Percentiles rank a stretch among this genome's conserved stretches.
Evolutionary conservation across 2,113 vertebrate genomes (phyloP).

Genomic region (Aphyosemion australe): DNA sequence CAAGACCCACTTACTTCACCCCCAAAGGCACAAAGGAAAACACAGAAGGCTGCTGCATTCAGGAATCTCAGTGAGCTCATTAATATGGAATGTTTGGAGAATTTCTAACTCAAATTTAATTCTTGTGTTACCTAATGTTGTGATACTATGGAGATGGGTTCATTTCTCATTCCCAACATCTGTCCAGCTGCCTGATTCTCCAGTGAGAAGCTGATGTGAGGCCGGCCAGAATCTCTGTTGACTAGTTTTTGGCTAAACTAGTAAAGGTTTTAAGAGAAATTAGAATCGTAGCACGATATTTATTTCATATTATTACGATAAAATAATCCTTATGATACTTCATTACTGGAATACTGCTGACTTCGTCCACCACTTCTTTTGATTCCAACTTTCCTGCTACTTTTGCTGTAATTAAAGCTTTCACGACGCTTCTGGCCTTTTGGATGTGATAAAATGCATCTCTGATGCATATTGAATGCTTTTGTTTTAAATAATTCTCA

Average conservation of each 20-base stretch:
- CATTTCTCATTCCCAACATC: slow-evolving; percentile 10
- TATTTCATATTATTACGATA: slow-evolving; percentile 57
- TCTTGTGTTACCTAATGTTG: slow-evolving; percentile 13
- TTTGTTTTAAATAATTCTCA: slow-evolving; percentile 1
- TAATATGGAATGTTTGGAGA: slow-evolving; percentile 11
- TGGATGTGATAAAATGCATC: slow-evolving; percentile 32
- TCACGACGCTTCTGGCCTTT: slow-evolving; percentile 53
- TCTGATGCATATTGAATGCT: slow-evolving; percentile 14
- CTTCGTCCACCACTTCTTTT: slow-evolving; percentile 21
- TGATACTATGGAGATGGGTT: background rate
- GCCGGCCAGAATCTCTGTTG: slow-evolving; percentile 2
- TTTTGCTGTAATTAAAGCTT: slow-evolving; percentile 73
- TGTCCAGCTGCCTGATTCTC: slow-evolving; percentile 25
- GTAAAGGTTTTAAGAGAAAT: slow-evolving; percentile 1
- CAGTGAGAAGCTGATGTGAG: slow-evolving; percentile 8
- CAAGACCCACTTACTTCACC: slow-evolving; percentile 39
- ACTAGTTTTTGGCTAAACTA: background rate
- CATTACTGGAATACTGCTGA: background rate
- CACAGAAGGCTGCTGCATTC: slow-evolving; percentile 10
- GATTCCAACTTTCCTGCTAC: slow-evolving; percentile 47
- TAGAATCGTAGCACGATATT: slow-evolving; percentile 30
- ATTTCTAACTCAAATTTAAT: slow-evolving; percentile 20
- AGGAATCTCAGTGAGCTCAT: slow-evolving; percentile 46
- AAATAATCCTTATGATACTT: background rate
- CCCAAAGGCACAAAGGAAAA: slow-evolving; percentile 38